Base-by-base conservation (phyloP, 2,888 invertebrate species). In the Agrotis exclamationis region DNA sequence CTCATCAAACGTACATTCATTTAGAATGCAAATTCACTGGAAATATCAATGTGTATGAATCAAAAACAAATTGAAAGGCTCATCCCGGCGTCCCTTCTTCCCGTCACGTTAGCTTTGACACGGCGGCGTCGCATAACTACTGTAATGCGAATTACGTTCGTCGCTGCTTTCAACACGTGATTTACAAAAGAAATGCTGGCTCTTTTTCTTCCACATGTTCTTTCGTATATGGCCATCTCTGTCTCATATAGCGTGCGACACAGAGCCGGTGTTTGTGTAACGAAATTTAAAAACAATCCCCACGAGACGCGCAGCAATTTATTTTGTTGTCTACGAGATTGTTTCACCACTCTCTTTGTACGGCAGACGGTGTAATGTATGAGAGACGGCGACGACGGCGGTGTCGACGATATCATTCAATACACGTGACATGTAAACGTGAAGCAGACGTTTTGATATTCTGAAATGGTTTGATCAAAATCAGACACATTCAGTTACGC, bases 201-300 rank as follows among this genome's bases (percentile, higher is more conserved):
- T 85, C 81, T 79, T 83, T 74, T 50, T 85, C 80, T n/a, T 72
- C 59, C 80, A 22, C 67, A 24, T 50, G 44, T 47, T 48, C 14
- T 28, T 22, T n/a, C 11, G 59, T 71, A 72, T 86, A 76, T 70
- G 28, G 45, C 69, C 66, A 71, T 91, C 90, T 85, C 86, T 50
- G 51, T 86, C 79, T 63, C 75, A 82, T 80, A 82, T 69, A 69
- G 65, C 74, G 73, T 70, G 73, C 39, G 80, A 76, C 76, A 83
- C 80, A 81, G 83, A 80, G 51, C 83, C 83, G 85, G 88, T 87
- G 79, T 87, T 88, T 84, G 84, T 86, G 88, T 94, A 94, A 94
- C 93, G 90, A 93, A 93, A 94, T 94, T 94, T 93, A 93, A 94
- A 94, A 94, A 94, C 94, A 94, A 94, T 94, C 89, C 93, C 89